Percentiles rank a stretch among this genome's conserved stretches.
These are phyloP conservation scores for Oxyteleia sp. DNA, from an alignment of 2,888 invertebrate genomes.

Conservation along the genomic window DNA sequence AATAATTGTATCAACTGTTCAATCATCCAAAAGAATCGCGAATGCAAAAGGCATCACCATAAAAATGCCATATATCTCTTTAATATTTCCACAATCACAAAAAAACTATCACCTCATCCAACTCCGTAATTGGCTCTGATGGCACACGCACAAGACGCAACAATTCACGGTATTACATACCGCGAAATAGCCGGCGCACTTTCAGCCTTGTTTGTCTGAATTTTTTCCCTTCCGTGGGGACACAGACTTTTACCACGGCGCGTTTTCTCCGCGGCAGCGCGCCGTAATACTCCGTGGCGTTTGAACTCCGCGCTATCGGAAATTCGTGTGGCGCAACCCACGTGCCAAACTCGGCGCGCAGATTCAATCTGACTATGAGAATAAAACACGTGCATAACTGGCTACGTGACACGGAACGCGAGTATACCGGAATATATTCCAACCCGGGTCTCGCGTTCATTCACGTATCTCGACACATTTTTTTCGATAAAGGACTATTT, in stretches of 20 bases:
- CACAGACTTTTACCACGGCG: slow-evolving; percentile 45
- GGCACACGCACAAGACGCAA: slow-evolving; percentile 33
- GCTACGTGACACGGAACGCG: slow-evolving; percentile 26
- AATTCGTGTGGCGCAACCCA: slow-evolving; percentile 56
- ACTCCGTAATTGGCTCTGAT: too few relatives aligned
- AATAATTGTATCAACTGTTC: too few relatives aligned
- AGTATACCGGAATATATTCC: slow-evolving; percentile 32
- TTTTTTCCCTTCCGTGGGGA: slow-evolving; percentile 36
- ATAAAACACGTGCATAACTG: slow-evolving; percentile 34
- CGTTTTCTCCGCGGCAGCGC: slow-evolving; percentile 10
- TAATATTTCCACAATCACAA: too few relatives aligned
- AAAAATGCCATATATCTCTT: too few relatives aligned
- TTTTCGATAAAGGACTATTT: slow-evolving; percentile 34
- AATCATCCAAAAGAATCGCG: too few relatives aligned
- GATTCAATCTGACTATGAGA: slow-evolving; percentile 41
- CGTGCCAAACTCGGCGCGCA: slow-evolving; percentile 38
- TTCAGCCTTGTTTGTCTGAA: slow-evolving; percentile 50
- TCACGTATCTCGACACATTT: slow-evolving; percentile 30
- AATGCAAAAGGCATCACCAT: too few relatives aligned
- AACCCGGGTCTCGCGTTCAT: slow-evolving; percentile 29
- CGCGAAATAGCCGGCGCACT: slow-evolving; percentile 40
- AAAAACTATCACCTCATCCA: too few relatives aligned
- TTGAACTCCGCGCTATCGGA: slow-evolving; percentile 30
- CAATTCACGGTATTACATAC: slow-evolving; percentile 19
- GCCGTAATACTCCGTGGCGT: slow-evolving; percentile 29